Conservation (phyloP, 2,797 vertebrate species). For the Sebastes paucispinis region DNA sequence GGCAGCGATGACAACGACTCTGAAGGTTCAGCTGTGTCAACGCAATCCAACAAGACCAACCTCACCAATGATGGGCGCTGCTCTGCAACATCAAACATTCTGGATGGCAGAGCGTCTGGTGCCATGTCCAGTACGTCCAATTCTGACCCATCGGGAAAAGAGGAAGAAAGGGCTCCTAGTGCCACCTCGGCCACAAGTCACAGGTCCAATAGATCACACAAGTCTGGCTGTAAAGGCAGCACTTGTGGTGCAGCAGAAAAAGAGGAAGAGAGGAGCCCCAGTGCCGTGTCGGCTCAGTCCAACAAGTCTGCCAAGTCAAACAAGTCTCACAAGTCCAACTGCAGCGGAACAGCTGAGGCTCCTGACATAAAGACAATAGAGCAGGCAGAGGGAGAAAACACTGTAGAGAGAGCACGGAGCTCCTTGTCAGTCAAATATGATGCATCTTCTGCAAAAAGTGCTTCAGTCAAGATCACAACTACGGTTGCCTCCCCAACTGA, state of each 20-base stretch:
- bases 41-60: slow-evolving; percentile 71
- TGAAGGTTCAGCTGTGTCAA: slow-evolving; percentile 50
- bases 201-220: slow-evolving; percentile 50
- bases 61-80: slow-evolving; percentile 49
- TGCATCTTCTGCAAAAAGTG: slow-evolving; percentile 19
- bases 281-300: slow-evolving; percentile 47
- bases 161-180: slow-evolving; percentile 34
- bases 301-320: slow-evolving; percentile 42
- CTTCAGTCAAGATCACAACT: slow-evolving; percentile 46
- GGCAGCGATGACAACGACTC: slow-evolving; percentile 38
- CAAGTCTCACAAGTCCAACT: slow-evolving; percentile 57
- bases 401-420: slow-evolving; percentile 48
- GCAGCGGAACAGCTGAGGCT: slow-evolving; percentile 42
- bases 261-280: slow-evolving; percentile 44
- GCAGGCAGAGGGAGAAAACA: slow-evolving; percentile 34
- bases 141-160: slow-evolving; percentile 5
- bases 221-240: slow-evolving; percentile 27
- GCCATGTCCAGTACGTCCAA: slow-evolving; percentile 41
- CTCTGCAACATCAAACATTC: slow-evolving; percentile 34
- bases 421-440: slow-evolving; percentile 58
- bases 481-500: slow-evolving; percentile 3
- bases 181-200: slow-evolving; percentile 37
- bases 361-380: slow-evolving; percentile 22
- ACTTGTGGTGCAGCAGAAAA: not conserved
- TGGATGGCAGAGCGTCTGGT: slow-evolving; percentile 32